Evolutionary conservation across 2,888 invertebrate species (phyloP).

Genomic region (Helobdella robusta): DNA sequence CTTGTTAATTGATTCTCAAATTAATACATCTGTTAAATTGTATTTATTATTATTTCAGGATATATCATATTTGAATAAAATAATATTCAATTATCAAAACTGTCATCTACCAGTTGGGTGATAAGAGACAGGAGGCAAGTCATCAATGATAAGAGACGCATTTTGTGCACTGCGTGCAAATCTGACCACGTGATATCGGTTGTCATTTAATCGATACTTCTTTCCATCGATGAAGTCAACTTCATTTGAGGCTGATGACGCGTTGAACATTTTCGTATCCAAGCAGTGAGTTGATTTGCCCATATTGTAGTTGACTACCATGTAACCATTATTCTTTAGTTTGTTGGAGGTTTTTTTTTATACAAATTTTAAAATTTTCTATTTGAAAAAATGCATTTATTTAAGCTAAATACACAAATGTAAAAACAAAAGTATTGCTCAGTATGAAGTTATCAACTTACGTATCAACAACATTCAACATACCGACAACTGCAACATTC

Average conservation of each 20-base stretch:
- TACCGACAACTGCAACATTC: conserved; percentile 8
- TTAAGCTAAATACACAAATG: too few relatives aligned
- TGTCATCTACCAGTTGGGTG: conserved; percentile 75
- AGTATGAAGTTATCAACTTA: too few relatives aligned
- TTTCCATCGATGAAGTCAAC: not conserved
- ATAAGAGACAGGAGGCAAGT: conserved; percentile 63
- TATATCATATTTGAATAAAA: too few relatives aligned
- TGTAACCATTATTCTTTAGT: conserved; percentile 48
- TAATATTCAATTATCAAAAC: too few relatives aligned
- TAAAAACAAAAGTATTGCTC: too few relatives aligned
- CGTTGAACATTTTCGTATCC: not conserved
- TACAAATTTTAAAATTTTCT: too few relatives aligned
- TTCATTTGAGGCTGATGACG: not conserved
- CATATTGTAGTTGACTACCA: conserved; percentile 86
- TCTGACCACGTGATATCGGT: conserved; percentile 81
- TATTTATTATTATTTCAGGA: too few relatives aligned
- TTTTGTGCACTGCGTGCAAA: conserved; percentile 80
- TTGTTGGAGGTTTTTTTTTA: too few relatives aligned
- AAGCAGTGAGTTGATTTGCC: conserved; percentile 81
- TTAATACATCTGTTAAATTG: too few relatives aligned
- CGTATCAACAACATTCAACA: conserved; percentile 8
- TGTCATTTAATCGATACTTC: conserved; percentile 65
- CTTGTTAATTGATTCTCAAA: too few relatives aligned
- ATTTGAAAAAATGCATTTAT: too few relatives aligned
- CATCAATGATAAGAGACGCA: conserved; percentile 80